Conservation (phyloP, 2,113 vertebrate species). For the Anarhynchus alexandrinus region DNA sequence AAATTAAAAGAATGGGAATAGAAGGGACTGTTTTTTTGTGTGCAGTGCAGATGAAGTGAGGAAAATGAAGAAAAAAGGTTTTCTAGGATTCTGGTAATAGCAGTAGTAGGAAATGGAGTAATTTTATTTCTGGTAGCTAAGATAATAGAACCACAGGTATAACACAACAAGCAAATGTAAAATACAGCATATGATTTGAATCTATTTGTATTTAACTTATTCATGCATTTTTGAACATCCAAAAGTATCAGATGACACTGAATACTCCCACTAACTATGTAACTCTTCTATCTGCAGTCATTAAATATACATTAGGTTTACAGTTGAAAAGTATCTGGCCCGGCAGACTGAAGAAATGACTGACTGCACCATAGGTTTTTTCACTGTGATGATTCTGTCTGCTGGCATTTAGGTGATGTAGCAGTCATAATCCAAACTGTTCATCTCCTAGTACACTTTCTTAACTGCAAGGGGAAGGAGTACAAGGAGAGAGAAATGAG, state of each 20-base stretch:
- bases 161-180: neutral
- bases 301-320: conserved; percentile 1
- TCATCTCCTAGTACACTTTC: neutral
- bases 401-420: neutral
- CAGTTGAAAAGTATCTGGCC: neutral
- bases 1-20: neutral
- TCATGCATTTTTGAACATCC: neutral
- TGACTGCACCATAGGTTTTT: neutral
- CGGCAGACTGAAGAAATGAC: neutral
- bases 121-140: neutral
- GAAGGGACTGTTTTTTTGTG: neutral
- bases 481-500: neutral
- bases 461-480: neutral
- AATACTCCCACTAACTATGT: neutral
- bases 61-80: neutral
- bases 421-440: neutral
- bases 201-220: neutral
- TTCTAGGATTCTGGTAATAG: neutral
- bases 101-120: neutral
- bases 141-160: rapidly evolving
- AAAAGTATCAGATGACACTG: neutral
- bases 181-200: neutral
- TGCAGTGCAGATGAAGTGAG: neutral
- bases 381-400: neutral
- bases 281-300: neutral